A percentile compares a stretch with the other conserved stretches of the same genome.
Evolutionary conservation across 23 tunicate genomes (phyloP).

Genomic region (Styela clava): DNA sequence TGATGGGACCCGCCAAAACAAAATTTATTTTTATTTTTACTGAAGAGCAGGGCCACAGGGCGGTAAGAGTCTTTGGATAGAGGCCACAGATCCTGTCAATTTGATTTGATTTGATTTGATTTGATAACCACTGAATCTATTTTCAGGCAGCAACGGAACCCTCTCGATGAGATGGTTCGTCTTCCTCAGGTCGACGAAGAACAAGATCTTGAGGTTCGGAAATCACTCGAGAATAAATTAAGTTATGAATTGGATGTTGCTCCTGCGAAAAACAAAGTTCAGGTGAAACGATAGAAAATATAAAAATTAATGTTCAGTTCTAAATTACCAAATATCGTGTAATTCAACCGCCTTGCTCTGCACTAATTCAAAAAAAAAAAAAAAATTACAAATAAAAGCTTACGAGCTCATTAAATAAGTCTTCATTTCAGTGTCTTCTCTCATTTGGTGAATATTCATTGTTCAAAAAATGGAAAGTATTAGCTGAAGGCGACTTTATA

Average conservation of each 20-base stretch:
- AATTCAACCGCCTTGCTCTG: no score
- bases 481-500: slow-evolving; percentile 85
- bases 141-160: neutral
- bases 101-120: no score
- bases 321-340: no score
- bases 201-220: neutral
- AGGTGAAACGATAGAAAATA: slow-evolving; percentile 13
- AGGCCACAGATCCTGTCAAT: no score
- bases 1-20: no score
- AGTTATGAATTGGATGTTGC: slow-evolving; percentile 24
- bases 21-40: no score
- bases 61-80: no score
- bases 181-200: neutral
- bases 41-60: no score
- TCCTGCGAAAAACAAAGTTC: slow-evolving; percentile 12
- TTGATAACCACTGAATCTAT: no score
- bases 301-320: neutral
- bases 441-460: slow-evolving; percentile 76
- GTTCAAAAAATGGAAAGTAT: slow-evolving; percentile 72
- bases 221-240: slow-evolving; percentile 1
- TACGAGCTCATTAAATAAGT: no score
- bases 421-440: slow-evolving; percentile 47
- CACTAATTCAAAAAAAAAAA: no score
- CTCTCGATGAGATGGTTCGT: neutral
- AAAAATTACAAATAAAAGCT: no score